Percentiles rank a stretch among this genome's conserved stretches.
These are phyloP conservation scores for Bombus waltoni DNA, from an alignment of 1,140 invertebrate genomes.

Conservation along the genomic window DNA sequence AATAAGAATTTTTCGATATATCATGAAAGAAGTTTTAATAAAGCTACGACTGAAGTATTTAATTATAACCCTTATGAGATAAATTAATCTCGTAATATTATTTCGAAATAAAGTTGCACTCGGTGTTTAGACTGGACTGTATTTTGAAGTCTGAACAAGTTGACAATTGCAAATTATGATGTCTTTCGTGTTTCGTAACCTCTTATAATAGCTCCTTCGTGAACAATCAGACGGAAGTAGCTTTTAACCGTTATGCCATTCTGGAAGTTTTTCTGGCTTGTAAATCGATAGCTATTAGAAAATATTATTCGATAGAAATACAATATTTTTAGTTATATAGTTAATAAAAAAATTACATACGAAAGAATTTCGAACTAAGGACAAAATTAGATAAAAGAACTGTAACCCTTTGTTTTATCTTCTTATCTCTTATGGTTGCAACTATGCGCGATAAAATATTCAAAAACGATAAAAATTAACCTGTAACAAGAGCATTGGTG, in stretches of 20 bases:
- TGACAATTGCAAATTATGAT: neutral
- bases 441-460: neutral
- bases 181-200: neutral
- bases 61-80: too few relatives aligned
- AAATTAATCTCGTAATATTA: neutral
- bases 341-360: neutral
- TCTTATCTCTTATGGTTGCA: neutral
- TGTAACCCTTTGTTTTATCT: neutral
- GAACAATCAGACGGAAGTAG: neutral
- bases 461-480: neutral
- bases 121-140: neutral
- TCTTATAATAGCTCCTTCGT: slow-evolving; percentile 27
- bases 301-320: too few relatives aligned
- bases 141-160: neutral
- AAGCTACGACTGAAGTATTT: neutral
- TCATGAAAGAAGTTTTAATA: neutral
- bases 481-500: neutral
- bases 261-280: neutral
- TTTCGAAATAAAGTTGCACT: neutral
- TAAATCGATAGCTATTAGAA: too few relatives aligned
- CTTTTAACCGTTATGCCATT: neutral
- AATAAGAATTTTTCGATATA: neutral
- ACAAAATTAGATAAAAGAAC: neutral
- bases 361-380: neutral
- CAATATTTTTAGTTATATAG: neutral